Base-by-base conservation (phyloP, 2,797 vertebrate species). In the Poecilia velifera region DNA sequence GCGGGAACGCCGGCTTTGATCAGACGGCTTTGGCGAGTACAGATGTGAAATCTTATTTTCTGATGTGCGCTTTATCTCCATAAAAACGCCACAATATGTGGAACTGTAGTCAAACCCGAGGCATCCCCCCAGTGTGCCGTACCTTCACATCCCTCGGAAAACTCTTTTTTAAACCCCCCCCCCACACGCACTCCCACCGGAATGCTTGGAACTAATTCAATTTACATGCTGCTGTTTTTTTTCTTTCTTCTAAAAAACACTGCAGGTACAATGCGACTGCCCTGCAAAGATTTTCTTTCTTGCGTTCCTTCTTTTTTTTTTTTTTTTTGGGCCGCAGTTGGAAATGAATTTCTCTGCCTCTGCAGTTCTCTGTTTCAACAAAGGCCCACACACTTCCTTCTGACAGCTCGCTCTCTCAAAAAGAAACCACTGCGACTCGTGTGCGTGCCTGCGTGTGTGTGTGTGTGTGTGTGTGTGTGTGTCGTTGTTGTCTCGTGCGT, bases 271-370 rank as follows among this genome's bases (percentile, higher is more conserved):
- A 88, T 91, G 86, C 87, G 87, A 92, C 90, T 92, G 91, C 90
- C 82, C 87, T 87, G 78, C 89, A 92, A 91, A 92, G 71, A 43
- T 73, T 70, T 68, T 43, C 36, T 68, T 76, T 86, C 64, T 77
- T 81, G 76, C 73, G 59, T 78, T 80, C 36, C 72, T 86, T 82
- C 47, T 76, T 82, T 76, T 79, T 72, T 82, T 86, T 46, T 74
- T 53, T 7, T 53, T 53, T 53, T 53, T 53, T 53, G 83, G 82
- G 82, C 78, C 57, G 79, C 92, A 91, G 91, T 91, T 89, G 82
- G 87, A 90, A 94, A 95, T 92, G 88, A 87, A 94, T 94, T 93
- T 88, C 87, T 92, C 88, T 89, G 89, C 91, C 93, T 90, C 90
- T 90, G 91, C 89, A 90, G 83, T 86, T 89, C 88, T 90, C 84